Conservation (phyloP, 2,888 invertebrate genomes). For the Phengaris arion region DNA sequence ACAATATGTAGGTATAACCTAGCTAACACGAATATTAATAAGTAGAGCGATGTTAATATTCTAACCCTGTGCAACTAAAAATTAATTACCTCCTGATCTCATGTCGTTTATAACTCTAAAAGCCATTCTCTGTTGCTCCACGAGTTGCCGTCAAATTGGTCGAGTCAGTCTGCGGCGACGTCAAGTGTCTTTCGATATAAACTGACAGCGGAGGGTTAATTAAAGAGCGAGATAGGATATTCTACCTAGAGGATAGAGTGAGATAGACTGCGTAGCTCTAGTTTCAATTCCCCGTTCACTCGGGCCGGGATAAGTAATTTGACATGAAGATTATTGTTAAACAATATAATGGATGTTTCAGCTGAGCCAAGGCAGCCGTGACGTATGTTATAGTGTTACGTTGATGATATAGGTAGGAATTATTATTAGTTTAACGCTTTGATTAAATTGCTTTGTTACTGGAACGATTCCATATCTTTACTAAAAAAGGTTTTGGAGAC, state of each 20-base stretch:
- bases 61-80: not conserved
- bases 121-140: slow-evolving; percentile 27
- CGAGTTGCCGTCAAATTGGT: slow-evolving; percentile 63
- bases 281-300: slow-evolving; percentile 34
- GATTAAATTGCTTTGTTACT: not conserved
- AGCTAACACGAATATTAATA: not conserved
- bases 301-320: slow-evolving; percentile 20
- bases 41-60: not conserved
- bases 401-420: not conserved
- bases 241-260: not conserved
- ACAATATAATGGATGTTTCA: slow-evolving; percentile 27
- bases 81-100: slow-evolving; percentile 10
- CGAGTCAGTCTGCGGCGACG: slow-evolving; percentile 51
- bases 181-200: slow-evolving; percentile 64
- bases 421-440: not conserved
- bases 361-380: not conserved
- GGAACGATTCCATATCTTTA: too few relatives aligned
- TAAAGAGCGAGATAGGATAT: slow-evolving; percentile 26
- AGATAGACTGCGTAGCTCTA: slow-evolving; percentile 25
- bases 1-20: too few relatives aligned
- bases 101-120: slow-evolving; percentile 23
- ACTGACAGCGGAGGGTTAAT: slow-evolving; percentile 47
- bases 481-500: too few relatives aligned
- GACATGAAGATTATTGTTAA: slow-evolving; percentile 28
- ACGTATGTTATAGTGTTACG: not conserved